Evolutionary conservation across 2,113 vertebrate species (phyloP), one percentile per base, ranked within the genome.

Genomic region (Illadopsis cleaveri): DNA sequence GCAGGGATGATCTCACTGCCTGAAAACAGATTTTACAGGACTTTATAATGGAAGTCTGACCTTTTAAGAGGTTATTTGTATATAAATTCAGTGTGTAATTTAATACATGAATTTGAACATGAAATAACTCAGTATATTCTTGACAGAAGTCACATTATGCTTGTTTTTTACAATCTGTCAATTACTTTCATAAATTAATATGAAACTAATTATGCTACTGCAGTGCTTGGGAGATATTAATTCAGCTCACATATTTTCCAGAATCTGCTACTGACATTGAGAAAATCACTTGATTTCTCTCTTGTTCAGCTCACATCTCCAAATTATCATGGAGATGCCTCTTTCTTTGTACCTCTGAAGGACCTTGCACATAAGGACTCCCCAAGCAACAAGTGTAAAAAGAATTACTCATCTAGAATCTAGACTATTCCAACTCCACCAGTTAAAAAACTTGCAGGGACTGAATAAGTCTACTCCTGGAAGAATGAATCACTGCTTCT

Each of bases 401-500:
- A 9, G 14, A 82, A 88, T 85, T 80, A 80, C 38, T 93, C 86
- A 82, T 79, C 79, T 88, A 79, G 78, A 90, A 94, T 72, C 45
- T 73, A 77, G 76, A 88, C 86, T 83, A 33, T 95, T 95, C 71
- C 82, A 88, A 35, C 15, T 73, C 88, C 75, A 73, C 75, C 45
- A 35, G 72, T n/a, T 60, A 82, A 78, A 58, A 62, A 92, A 6
- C 0, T n/a, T 75, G 60, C 57, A 87, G 53, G 37, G 76, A 60
- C 51, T 69, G 61, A 4, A 0, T 84, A 73, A 89, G 19, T 47
- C 82, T 93, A 75, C 94, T 92, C 56, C 76, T 95, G 83, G 51
- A 96, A 89, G 73, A 89, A 89, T 89, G 77, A 89, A 94, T 95
- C 95, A 94, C n/a, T 91, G 10, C 51, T 81, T 83, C 86, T 91